Evolutionary conservation across 2,113 vertebrate species (phyloP).

Genomic region (Buteo buteo): DNA sequence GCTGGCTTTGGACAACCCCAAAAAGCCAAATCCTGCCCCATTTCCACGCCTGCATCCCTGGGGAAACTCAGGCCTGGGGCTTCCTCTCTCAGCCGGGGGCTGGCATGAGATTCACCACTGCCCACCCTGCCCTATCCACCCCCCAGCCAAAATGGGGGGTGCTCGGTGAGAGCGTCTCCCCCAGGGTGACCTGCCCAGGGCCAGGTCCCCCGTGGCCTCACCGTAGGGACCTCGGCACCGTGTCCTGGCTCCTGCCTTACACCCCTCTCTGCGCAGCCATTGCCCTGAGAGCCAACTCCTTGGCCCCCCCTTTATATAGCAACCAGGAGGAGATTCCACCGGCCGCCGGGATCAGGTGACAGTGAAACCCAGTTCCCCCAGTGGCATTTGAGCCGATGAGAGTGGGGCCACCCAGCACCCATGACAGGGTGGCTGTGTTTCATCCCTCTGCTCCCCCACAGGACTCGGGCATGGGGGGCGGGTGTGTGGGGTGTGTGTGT

Average conservation of each 20-base stretch:
- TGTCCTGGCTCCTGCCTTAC: neutral
- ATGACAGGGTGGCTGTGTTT: rapidly evolving
- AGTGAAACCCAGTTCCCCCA: neutral
- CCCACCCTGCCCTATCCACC: neutral
- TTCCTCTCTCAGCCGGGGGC: neutral
- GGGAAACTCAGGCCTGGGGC: neutral
- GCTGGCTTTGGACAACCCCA: rapidly evolving
- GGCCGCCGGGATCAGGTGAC: neutral
- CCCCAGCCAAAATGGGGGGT: rapidly evolving
- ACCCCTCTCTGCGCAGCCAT: neutral
- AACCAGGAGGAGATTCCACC: neutral
- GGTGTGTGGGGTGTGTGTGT: too few species aligned
- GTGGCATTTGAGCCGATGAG: neutral
- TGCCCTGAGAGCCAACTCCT: neutral
- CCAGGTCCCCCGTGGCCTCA: neutral
- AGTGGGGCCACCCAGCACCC: neutral
- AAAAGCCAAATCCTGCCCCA: neutral
- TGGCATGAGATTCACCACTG: neutral
- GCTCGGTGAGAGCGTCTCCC: neutral
- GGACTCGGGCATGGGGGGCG: neutral
- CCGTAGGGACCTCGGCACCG: neutral
- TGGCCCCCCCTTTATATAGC: neutral
- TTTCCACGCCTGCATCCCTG: rapidly evolving
- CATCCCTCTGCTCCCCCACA: neutral
- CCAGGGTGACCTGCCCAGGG: neutral